Evolutionary conservation across 2,797 vertebrate species (phyloP).

Genomic region (Podargus strigoides): DNA sequence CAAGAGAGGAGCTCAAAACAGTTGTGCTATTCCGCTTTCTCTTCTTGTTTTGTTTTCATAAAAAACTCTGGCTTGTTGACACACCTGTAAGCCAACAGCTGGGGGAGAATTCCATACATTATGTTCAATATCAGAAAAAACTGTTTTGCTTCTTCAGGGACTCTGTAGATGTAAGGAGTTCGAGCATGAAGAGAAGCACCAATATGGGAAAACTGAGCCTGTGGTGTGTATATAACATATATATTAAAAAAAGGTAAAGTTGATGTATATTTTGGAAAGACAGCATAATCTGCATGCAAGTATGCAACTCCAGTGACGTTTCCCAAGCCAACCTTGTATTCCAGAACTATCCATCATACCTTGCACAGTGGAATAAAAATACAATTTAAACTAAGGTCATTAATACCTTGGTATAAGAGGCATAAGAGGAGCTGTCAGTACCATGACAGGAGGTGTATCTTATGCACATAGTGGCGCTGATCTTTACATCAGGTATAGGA

Average conservation of each 20-base stretch:
- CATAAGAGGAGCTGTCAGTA: neutral
- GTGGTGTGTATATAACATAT: constrained; percentile 50
- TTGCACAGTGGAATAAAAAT: neutral
- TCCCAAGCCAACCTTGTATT: neutral
- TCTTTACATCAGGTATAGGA: neutral
- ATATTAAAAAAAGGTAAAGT: constrained; percentile 23
- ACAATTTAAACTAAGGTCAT: neutral
- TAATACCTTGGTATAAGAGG: neutral
- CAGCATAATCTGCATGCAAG: neutral
- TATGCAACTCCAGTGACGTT: constrained; percentile 5
- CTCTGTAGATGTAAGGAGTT: constrained; percentile 91
- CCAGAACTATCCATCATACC: neutral
- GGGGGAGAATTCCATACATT: constrained; percentile 84
- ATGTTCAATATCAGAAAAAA: constrained; percentile 85
- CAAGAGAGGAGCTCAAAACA: neutral
- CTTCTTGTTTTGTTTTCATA: constrained; percentile 73
- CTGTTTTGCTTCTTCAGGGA: constrained; percentile 81
- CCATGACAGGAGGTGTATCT: neutral
- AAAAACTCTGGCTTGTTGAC: constrained; percentile 86
- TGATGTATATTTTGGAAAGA: neutral
- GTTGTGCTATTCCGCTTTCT: constrained; percentile 74
- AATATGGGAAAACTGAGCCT: constrained; percentile 94
- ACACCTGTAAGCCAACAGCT: constrained; percentile 88
- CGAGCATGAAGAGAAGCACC: constrained; percentile 92
- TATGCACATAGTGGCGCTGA: neutral